Evolutionary conservation across 2,888 invertebrate species (phyloP).

Genomic region (Pollenia amentaria): DNA sequence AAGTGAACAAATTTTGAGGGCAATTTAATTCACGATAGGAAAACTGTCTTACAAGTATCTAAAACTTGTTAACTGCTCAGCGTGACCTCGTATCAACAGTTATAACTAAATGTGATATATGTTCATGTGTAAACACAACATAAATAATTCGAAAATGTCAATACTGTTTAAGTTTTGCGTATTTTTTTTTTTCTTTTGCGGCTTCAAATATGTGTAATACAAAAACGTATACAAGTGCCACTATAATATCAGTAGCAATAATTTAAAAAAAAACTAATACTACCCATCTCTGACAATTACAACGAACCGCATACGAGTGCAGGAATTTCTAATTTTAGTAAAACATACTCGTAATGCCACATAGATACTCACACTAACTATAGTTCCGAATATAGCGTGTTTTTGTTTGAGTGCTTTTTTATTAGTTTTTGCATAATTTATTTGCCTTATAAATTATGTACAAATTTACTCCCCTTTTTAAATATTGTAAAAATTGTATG

Average conservation of each 20-base stretch:
- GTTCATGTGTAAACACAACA: conserved; percentile 32
- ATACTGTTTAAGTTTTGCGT: conserved; percentile 36
- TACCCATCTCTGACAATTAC: conserved; percentile 36
- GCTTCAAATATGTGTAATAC: conserved; percentile 15
- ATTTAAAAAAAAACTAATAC: background rate
- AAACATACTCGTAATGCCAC: background rate
- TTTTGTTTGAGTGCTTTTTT: conserved; percentile 18
- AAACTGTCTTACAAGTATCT: too few relatives aligned
- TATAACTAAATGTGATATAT: background rate
- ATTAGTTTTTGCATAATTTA: conserved; percentile 47
- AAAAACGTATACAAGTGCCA: background rate
- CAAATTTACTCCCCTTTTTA: conserved; percentile 48
- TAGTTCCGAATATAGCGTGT: background rate
- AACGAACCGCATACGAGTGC: background rate
- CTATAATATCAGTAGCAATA: background rate
- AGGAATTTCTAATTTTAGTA: conserved; percentile 33
- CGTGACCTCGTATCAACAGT: conserved; percentile 5
- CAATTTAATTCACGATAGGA: background rate
- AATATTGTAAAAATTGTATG: conserved; percentile 11
- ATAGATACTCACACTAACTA: background rate
- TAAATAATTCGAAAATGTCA: conserved; percentile 57
- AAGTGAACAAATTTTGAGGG: background rate
- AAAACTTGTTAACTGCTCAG: background rate
- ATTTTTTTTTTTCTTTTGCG: conserved; percentile 13
- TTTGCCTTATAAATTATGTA: conserved; percentile 52